These are phyloP conservation scores for Montipora foliosa DNA, from an alignment of 64 coral and sea anemone species.

Conservation along the genomic window DNA sequence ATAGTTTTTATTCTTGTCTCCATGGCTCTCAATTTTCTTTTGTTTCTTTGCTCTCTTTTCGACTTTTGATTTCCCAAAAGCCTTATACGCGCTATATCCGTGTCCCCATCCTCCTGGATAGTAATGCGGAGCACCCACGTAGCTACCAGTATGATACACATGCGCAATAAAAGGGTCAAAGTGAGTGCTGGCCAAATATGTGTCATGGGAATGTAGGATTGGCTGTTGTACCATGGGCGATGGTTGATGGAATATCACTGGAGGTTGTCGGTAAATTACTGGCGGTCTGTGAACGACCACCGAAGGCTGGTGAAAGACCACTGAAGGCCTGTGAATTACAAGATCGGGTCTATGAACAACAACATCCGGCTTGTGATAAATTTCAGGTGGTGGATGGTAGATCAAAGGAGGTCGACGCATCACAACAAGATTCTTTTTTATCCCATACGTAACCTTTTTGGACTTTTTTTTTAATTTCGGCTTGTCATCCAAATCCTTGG, in stretches of 20 bases:
- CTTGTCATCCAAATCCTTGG: not conserved
- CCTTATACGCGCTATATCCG: slow-evolving; percentile 6
- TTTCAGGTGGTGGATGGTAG: slow-evolving; percentile 80
- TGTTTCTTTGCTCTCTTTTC: slow-evolving; percentile 16
- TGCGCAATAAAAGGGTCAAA: slow-evolving; percentile 37
- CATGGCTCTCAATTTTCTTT: not conserved
- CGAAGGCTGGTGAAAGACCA: slow-evolving; percentile 77
- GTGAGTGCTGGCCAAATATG: slow-evolving; percentile 43
- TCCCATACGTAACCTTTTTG: slow-evolving; percentile 23
- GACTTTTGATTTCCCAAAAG: slow-evolving; percentile 79
- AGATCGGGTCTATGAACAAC: slow-evolving; percentile 72
- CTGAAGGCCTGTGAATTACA: slow-evolving; percentile 72
- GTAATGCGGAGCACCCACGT: slow-evolving; percentile 55
- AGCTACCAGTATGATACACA: slow-evolving; percentile 17
- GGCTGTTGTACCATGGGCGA: slow-evolving; percentile 70
- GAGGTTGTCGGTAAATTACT: slow-evolving; percentile 68
- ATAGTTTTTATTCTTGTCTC: not conserved
- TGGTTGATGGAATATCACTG: slow-evolving; percentile 68
- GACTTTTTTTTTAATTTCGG: not conserved
- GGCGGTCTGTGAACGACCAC: slow-evolving; percentile 79
- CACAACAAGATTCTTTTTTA: slow-evolving; percentile 78
- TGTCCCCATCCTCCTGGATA: slow-evolving; percentile 36
- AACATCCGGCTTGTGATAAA: slow-evolving; percentile 71
- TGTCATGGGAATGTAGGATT: slow-evolving; percentile 67
- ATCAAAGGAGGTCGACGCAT: slow-evolving; percentile 70